Percentiles rank a stretch among this genome's conserved stretches.
Evolutionary conservation across 53 echinoderm and acorn worm genomes (phyloP).

Genomic region (Glandiceps talaboti): DNA sequence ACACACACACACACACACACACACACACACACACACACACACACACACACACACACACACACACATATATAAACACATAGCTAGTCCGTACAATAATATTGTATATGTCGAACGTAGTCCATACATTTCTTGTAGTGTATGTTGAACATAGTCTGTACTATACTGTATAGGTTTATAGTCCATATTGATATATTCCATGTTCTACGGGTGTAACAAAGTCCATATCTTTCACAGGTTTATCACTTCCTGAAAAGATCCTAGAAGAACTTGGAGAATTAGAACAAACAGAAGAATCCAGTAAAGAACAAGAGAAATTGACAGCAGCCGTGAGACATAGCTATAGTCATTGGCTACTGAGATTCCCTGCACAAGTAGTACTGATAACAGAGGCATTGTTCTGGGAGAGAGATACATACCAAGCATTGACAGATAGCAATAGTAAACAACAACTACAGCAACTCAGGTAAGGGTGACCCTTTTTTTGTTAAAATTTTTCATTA

Average conservation of each 20-base stretch:
- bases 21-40: no score
- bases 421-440: constrained; percentile 12
- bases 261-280: constrained; percentile 57
- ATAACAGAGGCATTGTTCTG: constrained; percentile 67
- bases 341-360: constrained; percentile 80
- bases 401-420: constrained; percentile 38
- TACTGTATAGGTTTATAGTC: no score
- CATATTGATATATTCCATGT: no score
- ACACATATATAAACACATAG: no score
- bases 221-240: constrained; percentile 11
- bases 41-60: no score
- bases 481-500: no score
- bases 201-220: no score
- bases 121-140: no score
- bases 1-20: no score
- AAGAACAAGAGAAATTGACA: constrained; percentile 35
- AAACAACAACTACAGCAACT: not conserved
- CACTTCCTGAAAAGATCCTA: constrained; percentile 52
- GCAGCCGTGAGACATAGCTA: constrained; percentile 69
- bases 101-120: no score
- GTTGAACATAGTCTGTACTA: no score
- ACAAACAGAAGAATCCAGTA: not conserved
- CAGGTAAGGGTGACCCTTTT: not conserved
- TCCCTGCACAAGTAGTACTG: constrained; percentile 75
- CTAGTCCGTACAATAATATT: no score